Evolutionary conservation across 1,140 invertebrate genomes (phyloP), one percentile per base, ranked within the genome.

Genomic region (Formica exsecta): DNA sequence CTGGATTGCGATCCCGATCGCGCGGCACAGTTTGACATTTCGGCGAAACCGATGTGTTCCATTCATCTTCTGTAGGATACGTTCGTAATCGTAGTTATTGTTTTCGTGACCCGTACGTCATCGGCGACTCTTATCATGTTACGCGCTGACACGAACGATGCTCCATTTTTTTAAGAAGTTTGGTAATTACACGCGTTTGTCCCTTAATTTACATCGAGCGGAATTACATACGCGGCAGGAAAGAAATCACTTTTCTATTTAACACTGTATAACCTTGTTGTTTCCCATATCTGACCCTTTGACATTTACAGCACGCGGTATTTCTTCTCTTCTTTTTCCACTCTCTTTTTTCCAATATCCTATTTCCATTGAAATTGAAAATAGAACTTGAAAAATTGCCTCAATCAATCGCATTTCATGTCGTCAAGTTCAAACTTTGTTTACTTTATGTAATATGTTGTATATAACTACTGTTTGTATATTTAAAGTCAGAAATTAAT

Each of bases 91-190:
- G 76, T 66, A 51, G 22, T 73, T 71, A 59, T 73, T 57, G 25
- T 44, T 32, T 71, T 51, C 22, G 11, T 38, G 48, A 71, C 36
- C 22, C 36, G 54, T 36, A 25, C 62, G 13, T 77, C 86, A 90
- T 87, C 85, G 84, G 41, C 89, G 86, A 92, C 87, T 79, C 89
- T 92, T 93, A 94, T 87, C 89, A 94, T 94, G 94, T 83, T 90
- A 92, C 91, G 74, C 89, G 89, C 85, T 86, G 73, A 88, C 84
- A 88, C 87, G 77, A 93, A 95, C 91, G 87, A 95, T 95, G 95
- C 91, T 95, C 86, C 94, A 95, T 90, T 95, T 95, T 93, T 95
- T 95, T 95, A 95, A 94, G 87, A 95, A 95, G 86, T 89, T 94
- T 93, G 95, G 95, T 95, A 94, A 94, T 85, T 91, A 90, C 44